A percentile compares a stretch with the other conserved stretches of the same genome.
These are phyloP conservation scores for Vollenhovia emeryi DNA, from an alignment of 1,140 invertebrate genomes.

Conservation along the genomic window DNA sequence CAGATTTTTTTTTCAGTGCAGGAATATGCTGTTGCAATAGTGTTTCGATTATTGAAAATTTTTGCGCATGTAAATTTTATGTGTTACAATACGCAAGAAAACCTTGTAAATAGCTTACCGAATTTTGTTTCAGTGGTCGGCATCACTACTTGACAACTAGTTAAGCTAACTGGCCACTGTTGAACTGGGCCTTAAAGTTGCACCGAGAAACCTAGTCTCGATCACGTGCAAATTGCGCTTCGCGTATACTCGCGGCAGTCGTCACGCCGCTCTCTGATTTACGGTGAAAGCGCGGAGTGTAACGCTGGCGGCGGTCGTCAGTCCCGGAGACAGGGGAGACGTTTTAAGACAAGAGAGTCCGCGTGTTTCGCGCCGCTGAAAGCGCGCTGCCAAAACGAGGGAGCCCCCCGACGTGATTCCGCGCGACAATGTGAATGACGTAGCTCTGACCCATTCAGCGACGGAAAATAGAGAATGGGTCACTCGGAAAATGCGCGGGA, in stretches of 20 bases:
- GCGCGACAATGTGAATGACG: conserved; percentile 39
- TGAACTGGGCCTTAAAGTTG: no score
- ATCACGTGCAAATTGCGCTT: background rate
- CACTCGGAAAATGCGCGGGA: conserved; percentile 19
- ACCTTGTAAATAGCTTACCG: no score
- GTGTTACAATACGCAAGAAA: no score
- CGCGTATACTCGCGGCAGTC: background rate
- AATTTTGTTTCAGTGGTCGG: no score
- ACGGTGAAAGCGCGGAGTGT: background rate
- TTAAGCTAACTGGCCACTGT: no score
- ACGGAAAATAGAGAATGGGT: conserved; percentile 39
- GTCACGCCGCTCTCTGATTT: background rate
- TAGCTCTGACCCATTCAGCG: conserved; percentile 29
- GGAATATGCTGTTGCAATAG: no score
- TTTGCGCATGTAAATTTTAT: no score
- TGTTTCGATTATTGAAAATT: no score
- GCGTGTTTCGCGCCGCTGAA: background rate
- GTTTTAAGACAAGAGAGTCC: background rate
- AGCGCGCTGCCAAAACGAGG: conserved; percentile 11
- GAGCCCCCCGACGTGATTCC: conserved; percentile 16
- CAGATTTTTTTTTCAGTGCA: no score
- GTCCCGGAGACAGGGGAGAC: background rate
- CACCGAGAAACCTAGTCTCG: background rate
- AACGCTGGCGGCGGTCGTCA: background rate
- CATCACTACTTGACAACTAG: no score